A percentile compares a stretch with the other conserved stretches of the same genome.
These are phyloP conservation scores for Lampris incognitus DNA, from an alignment of 2,113 vertebrate species.

Conservation along the genomic window DNA sequence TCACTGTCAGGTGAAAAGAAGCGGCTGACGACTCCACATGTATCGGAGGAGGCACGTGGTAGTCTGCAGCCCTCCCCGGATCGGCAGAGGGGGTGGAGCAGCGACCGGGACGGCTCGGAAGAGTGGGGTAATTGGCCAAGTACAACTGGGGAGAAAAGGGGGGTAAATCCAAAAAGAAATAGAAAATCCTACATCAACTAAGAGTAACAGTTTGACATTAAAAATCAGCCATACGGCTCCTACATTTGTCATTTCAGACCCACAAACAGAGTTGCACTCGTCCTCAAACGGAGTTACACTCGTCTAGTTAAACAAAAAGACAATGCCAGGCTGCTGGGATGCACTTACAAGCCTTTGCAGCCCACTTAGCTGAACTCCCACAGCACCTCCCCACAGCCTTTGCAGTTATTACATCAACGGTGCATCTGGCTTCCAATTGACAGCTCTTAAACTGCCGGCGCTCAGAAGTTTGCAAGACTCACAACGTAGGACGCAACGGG, in stretches of 20 bases:
- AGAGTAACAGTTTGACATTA: conserved; percentile 6
- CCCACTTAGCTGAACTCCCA: conserved; percentile 60
- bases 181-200: conserved; percentile 7
- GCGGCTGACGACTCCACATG: no score
- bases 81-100: no score
- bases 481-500: conserved; percentile 57
- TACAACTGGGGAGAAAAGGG: no score
- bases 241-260: conserved; percentile 4
- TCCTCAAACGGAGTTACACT: conserved; percentile 3
- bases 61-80: no score
- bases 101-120: no score
- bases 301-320: conserved; percentile 52
- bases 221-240: conserved; percentile 24
- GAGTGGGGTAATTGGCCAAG: no score
- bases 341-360: conserved; percentile 50
- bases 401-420: conserved; percentile 56
- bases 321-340: conserved; percentile 35
- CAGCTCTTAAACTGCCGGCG: conserved; percentile 47
- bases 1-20: no score
- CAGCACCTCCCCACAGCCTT: conserved; percentile 43
- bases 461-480: conserved; percentile 49
- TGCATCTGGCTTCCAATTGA: conserved; percentile 37
- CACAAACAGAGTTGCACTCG: neutral
- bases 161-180: no score
- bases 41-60: no score